phyloP scores from a whole-genome alignment of 2,797 vertebrate genomes.

The Anguilla pacifica region DNA sequence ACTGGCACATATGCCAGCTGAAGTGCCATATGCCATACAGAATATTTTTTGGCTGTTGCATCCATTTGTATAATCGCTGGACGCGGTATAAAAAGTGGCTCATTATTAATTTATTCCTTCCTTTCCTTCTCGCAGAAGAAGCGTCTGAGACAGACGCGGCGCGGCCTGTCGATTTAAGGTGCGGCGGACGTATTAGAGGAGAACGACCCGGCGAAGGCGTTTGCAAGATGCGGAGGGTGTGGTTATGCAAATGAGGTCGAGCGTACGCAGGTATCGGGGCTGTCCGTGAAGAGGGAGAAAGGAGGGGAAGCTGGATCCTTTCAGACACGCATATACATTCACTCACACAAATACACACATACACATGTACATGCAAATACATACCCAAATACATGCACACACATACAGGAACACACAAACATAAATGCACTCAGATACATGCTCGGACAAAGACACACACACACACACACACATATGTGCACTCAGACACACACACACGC shows the following conservation, averaged over 20 bases:
- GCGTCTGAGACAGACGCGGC: slow-evolving; percentile 72
- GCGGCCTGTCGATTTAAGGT: slow-evolving; percentile 60
- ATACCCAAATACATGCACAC: background rate
- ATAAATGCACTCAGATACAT: slow-evolving; percentile 8
- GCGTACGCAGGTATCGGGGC: background rate
- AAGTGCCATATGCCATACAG: slow-evolving; percentile 99
- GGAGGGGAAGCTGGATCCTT: background rate
- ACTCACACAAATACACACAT: slow-evolving; percentile 10
- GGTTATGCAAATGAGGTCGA: slow-evolving; percentile 7
- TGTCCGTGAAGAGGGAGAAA: background rate
- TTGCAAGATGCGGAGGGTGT: background rate
- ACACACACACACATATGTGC: background rate
- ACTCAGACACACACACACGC: background rate
- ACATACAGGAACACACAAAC: slow-evolving; percentile 9
- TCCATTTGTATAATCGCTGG: slow-evolving; percentile 87
- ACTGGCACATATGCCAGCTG: slow-evolving; percentile 99
- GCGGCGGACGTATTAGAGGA: slow-evolving; percentile 41
- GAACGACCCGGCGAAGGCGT: slow-evolving; percentile 26
- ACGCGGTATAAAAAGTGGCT: slow-evolving; percentile 77
- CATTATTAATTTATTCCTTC: slow-evolving; percentile 89
- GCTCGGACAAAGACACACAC: background rate
- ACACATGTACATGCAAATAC: background rate
- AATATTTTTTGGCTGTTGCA: slow-evolving; percentile 93
- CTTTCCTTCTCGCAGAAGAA: slow-evolving; percentile 73
- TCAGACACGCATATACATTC: background rate